Evolutionary conservation across 2,888 invertebrate genomes (phyloP).

Genomic region (Lagria hirta): DNA sequence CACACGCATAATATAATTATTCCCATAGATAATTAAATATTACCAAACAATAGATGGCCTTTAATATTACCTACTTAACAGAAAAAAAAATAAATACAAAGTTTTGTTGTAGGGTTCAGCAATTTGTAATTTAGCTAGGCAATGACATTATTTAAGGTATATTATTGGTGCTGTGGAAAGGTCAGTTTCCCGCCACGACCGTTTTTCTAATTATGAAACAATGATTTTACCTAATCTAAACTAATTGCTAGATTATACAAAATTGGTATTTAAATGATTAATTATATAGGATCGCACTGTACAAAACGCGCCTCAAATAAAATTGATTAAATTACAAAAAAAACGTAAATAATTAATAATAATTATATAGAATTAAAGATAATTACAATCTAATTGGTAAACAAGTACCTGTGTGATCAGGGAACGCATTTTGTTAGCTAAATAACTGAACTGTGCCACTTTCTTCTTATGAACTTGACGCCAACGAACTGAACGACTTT

Average conservation of each 20-base stretch:
- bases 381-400: conserved; percentile 5
- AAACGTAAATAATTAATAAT: too few relatives aligned
- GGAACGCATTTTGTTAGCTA: conserved; percentile 22
- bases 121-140: conserved; percentile 15
- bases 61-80: conserved; percentile 24
- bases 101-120: conserved; percentile 6
- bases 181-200: conserved; percentile 6
- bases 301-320: too few relatives aligned
- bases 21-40: conserved; percentile 17
- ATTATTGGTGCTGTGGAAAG: conserved; percentile 6
- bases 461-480: conserved; percentile 12
- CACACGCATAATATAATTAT: conserved; percentile 14
- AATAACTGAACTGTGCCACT: conserved; percentile 20
- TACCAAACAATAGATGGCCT: conserved; percentile 25
- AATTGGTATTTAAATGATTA: too few relatives aligned
- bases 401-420: conserved; percentile 15
- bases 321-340: too few relatives aligned
- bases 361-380: too few relatives aligned
- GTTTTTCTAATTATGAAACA: conserved; percentile 3
- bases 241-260: conserved; percentile 8
- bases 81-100: conserved; percentile 25
- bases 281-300: too few relatives aligned
- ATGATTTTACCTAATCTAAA: neutral
- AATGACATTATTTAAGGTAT: conserved; percentile 21
- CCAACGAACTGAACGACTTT: conserved; percentile 13